These are phyloP conservation scores for Bombus cullumanus DNA, from an alignment of 1,140 invertebrate species.

Conservation along the genomic window DNA sequence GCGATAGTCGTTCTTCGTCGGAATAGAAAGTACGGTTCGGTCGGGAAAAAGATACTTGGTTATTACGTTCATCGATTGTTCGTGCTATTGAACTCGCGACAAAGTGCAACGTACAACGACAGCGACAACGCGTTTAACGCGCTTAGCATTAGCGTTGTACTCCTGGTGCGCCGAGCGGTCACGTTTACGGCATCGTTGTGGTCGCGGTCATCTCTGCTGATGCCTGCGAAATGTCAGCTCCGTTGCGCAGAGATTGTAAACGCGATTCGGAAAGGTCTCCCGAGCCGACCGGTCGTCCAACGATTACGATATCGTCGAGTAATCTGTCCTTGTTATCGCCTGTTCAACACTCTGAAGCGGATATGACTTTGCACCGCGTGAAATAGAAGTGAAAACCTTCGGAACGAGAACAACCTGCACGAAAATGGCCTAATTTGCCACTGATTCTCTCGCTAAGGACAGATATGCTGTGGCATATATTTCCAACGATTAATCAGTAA, in stretches of 20 bases:
- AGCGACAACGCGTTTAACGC: not conserved
- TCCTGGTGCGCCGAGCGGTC: no score
- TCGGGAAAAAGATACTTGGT: not conserved
- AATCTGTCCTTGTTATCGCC: conserved; percentile 1
- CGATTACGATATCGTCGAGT: conserved; percentile 11
- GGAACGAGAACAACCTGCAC: not conserved
- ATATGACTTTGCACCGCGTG: not conserved
- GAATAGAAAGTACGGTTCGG: not conserved
- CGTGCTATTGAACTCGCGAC: conserved; percentile 70
- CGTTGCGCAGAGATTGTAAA: conserved; percentile 16
- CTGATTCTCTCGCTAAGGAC: no score
- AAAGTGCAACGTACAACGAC: conserved; percentile 58
- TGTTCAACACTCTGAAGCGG: not conserved
- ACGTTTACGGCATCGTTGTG: not conserved
- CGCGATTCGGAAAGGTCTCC: conserved; percentile 17
- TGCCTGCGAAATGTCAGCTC: conserved; percentile 29
- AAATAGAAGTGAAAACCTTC: not conserved
- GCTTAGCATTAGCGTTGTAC: no score
- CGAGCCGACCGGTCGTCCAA: not conserved
- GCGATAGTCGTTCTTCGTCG: not conserved
- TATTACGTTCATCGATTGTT: conserved; percentile 2
- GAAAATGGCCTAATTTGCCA: no score
- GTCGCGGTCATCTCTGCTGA: conserved; percentile 23
- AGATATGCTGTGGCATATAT: not conserved
- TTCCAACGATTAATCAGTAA: not conserved